Percentiles rank a stretch among this genome's conserved stretches.
These are phyloP conservation scores for Drosophila chauvacae DNA, from an alignment of 1,140 invertebrate species.

Conservation along the genomic window DNA sequence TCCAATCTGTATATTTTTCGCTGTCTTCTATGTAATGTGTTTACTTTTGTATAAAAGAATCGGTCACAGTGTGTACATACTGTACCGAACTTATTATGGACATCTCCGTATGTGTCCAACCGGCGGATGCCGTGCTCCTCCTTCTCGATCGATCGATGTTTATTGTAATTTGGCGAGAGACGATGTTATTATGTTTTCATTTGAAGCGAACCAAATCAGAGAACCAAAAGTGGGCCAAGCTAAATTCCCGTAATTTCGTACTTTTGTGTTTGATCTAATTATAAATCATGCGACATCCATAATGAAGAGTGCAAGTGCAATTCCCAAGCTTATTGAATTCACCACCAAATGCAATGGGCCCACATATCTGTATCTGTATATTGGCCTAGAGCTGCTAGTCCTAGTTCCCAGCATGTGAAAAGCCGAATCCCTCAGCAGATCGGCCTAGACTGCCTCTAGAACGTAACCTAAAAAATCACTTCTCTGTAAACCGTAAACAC, in stretches of 20 bases:
- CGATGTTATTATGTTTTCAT: slow-evolving; percentile 54
- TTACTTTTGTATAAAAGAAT: slow-evolving; percentile 56
- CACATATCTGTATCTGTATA: slow-evolving; percentile 17
- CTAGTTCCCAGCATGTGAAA: slow-evolving; percentile 37
- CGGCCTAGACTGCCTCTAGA: slow-evolving; percentile 38
- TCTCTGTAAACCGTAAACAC: slow-evolving; percentile 3
- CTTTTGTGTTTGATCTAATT: slow-evolving; percentile 66
- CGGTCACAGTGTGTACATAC: slow-evolving; percentile 19
- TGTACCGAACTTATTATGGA: not conserved
- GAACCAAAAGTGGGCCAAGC: slow-evolving; percentile 46
- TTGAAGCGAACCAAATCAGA: slow-evolving; percentile 51
- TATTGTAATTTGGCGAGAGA: slow-evolving; percentile 38
- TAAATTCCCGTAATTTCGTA: slow-evolving; percentile 66
- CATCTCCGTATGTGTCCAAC: slow-evolving; percentile 24
- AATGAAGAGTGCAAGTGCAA: slow-evolving; percentile 62
- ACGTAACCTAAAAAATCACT: slow-evolving; percentile 7
- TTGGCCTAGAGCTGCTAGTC: slow-evolving; percentile 46
- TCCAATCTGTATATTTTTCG: slow-evolving; percentile 61
- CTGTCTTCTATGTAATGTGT: slow-evolving; percentile 60
- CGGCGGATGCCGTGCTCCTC: slow-evolving; percentile 34
- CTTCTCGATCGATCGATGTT: slow-evolving; percentile 45
- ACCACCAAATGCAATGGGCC: slow-evolving; percentile 29
- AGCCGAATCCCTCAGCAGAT: slow-evolving; percentile 29
- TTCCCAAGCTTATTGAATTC: slow-evolving; percentile 43
- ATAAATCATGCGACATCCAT: slow-evolving; percentile 70